Evolutionary conservation across 2,888 invertebrate genomes (phyloP).

Genomic region (Lithophane socia): DNA sequence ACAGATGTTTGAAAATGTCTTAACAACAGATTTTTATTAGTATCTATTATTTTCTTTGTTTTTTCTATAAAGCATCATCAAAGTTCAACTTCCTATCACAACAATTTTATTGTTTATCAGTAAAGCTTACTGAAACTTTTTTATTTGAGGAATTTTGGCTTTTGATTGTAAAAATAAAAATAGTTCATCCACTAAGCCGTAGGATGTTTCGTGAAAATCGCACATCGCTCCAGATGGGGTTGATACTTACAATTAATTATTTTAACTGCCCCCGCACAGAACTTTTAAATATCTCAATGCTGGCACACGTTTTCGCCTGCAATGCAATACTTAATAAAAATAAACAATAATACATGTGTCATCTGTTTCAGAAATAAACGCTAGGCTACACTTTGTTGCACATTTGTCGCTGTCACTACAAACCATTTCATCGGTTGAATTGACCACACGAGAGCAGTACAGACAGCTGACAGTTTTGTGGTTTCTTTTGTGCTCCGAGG

Average conservation of each 20-base stretch:
- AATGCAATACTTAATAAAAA: slow-evolving; percentile 30
- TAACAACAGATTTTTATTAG: too few relatives aligned
- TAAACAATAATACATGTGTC: slow-evolving; percentile 35
- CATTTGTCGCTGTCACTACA: slow-evolving; percentile 1
- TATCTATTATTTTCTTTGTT: neutral
- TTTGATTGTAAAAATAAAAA: neutral
- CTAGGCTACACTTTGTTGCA: neutral
- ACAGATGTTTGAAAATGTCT: too few relatives aligned
- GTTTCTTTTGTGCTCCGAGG: neutral
- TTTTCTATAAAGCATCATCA: neutral
- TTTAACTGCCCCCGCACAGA: slow-evolving; percentile 25
- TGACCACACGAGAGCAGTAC: neutral
- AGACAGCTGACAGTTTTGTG: neutral
- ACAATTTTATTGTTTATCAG: neutral
- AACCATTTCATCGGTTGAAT: slow-evolving; percentile 12
- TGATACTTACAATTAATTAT: slow-evolving; percentile 4
- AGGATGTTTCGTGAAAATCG: neutral
- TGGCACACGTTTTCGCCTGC: slow-evolving; percentile 24
- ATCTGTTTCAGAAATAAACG: slow-evolving; percentile 27
- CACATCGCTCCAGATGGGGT: neutral
- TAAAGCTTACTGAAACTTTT: neutral
- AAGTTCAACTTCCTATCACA: neutral
- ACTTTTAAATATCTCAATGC: slow-evolving; percentile 32
- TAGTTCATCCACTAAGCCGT: neutral
- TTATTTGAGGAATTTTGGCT: neutral